These are phyloP conservation scores for Oxycera nigricornis DNA, from an alignment of 2,888 invertebrate species.

Conservation along the genomic window DNA sequence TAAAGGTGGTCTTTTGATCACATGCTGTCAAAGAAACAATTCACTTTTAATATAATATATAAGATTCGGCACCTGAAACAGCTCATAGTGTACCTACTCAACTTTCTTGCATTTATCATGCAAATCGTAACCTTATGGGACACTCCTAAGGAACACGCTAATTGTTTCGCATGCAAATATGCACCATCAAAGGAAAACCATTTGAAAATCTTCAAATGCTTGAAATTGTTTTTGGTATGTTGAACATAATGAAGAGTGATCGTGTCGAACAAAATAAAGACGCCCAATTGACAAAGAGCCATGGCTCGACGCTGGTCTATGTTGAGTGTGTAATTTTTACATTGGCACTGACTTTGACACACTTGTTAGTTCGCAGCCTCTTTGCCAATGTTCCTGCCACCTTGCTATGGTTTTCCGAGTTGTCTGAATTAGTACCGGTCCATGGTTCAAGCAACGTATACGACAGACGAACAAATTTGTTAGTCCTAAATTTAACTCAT, in stretches of 20 bases:
- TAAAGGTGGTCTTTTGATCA: too few species aligned
- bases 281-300: background rate
- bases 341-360: conserved; percentile 47
- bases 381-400: conserved; percentile 3
- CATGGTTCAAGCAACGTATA: background rate
- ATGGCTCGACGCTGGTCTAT: too few species aligned
- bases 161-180: too few species aligned
- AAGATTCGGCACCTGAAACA: too few species aligned
- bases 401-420: background rate
- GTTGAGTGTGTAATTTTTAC: too few species aligned
- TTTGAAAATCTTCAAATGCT: background rate
- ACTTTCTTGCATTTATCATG: too few species aligned
- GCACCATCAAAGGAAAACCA: conserved; percentile 15
- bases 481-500: background rate
- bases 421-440: background rate
- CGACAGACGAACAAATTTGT: conserved; percentile 13
- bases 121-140: too few species aligned
- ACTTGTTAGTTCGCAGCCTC: conserved; percentile 31
- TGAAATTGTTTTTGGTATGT: conserved; percentile 14
- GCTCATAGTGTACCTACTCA: too few species aligned
- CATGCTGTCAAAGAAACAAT: too few species aligned
- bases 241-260: background rate
- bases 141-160: too few species aligned
- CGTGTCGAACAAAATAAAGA: background rate
- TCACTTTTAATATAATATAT: too few species aligned